A percentile compares a stretch with the other conserved stretches of the same genome.
Conservation (phyloP, 1,140 invertebrate genomes). For the Ephestia elutella region DNA sequence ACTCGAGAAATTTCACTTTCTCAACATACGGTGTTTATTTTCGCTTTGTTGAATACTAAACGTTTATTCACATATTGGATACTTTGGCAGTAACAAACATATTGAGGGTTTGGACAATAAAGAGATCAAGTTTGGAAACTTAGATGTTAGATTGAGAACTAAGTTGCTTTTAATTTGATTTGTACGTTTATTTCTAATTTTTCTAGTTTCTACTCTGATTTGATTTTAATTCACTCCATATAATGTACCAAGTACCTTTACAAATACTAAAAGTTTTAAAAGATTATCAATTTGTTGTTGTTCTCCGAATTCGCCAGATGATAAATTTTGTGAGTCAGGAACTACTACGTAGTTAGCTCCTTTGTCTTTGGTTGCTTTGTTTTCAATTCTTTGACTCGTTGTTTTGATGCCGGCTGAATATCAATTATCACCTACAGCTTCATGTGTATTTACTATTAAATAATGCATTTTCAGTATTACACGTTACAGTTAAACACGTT, state of each 20-base stretch:
- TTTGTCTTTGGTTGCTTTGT: neutral
- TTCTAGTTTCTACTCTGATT: no score
- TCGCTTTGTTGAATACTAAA: neutral
- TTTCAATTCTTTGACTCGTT: neutral
- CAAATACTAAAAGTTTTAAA: neutral
- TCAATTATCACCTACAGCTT: neutral
- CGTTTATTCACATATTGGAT: constrained; percentile 10
- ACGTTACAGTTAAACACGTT: no score
- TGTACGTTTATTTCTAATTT: no score
- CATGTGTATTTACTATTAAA: neutral
- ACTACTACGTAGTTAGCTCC: neutral
- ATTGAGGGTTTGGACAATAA: neutral
- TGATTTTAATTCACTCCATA: neutral
- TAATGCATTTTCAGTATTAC: no score
- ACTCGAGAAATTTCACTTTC: neutral
- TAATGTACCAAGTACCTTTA: no score
- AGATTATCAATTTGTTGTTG: neutral
- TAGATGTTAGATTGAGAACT: no score
- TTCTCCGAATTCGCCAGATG: neutral
- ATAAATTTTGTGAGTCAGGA: neutral
- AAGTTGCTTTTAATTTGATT: no score
- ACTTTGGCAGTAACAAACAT: constrained; percentile 27
- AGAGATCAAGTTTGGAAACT: no score
- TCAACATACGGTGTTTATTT: constrained; percentile 4
- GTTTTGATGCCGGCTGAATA: neutral